Evolutionary conservation across 64 coral and sea anemone species (phyloP).

Genomic region (Montipora sp.): DNA sequence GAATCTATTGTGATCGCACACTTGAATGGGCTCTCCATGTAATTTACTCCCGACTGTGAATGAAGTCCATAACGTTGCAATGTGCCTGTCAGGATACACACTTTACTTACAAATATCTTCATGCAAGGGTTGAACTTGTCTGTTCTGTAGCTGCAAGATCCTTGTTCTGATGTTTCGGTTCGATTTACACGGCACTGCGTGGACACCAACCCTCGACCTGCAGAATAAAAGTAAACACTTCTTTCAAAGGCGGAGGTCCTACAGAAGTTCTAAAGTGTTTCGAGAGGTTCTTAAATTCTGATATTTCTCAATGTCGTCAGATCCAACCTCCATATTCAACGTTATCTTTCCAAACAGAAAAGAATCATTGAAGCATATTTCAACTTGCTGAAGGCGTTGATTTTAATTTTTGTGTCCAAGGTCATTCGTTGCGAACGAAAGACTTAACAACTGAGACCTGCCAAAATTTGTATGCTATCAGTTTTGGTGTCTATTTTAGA

Average conservation of each 20-base stretch:
- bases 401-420: too few species aligned
- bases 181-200: constrained; percentile 73
- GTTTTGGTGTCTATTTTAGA: too few species aligned
- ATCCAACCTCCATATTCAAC: too few species aligned
- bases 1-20: neutral
- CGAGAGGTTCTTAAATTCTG: too few species aligned
- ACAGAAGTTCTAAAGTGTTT: neutral
- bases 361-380: too few species aligned
- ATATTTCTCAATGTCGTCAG: too few species aligned
- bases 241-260: too few species aligned
- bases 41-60: neutral
- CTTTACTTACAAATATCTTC: constrained; percentile 82
- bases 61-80: neutral
- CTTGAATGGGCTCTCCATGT: neutral
- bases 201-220: constrained; percentile 59
- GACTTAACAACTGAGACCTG: too few species aligned
- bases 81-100: neutral
- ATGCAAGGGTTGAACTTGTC: constrained; percentile 68
- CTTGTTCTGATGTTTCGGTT: constrained; percentile 31
- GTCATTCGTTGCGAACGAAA: too few species aligned
- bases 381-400: too few species aligned
- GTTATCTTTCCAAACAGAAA: too few species aligned
- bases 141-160: constrained; percentile 78
- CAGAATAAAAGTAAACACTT: neutral
- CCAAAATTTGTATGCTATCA: too few species aligned